Conservation (phyloP, 2,797 vertebrate genomes). For the Brachymystax lenok region DNA sequence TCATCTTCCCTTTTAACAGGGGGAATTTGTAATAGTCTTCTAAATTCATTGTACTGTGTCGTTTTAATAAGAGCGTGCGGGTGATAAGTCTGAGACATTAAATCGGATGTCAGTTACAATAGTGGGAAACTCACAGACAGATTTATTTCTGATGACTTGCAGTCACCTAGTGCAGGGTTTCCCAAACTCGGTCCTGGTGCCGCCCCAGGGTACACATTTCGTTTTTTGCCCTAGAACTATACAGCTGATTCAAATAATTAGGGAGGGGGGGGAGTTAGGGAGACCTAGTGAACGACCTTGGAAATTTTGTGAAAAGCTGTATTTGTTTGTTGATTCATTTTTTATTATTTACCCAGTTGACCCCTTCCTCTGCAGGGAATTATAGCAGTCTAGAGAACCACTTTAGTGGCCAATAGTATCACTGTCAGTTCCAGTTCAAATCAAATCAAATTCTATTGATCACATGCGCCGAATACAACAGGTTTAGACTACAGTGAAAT, state of each 20-base stretch:
- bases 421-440: too few species aligned
- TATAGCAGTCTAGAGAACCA: neutral
- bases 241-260: too few species aligned
- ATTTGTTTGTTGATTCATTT: neutral
- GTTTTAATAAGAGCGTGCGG: conserved; percentile 46
- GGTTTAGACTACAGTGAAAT: too few species aligned
- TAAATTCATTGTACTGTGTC: conserved; percentile 32
- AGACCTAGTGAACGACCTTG: too few species aligned
- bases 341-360: neutral
- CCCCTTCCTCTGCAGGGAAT: neutral
- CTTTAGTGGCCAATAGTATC: too few species aligned
- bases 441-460: too few species aligned
- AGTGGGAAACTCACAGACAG: conserved; percentile 11
- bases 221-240: too few species aligned
- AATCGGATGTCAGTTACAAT: conserved; percentile 30
- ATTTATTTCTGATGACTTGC: neutral
- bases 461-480: too few species aligned
- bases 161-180: too few species aligned
- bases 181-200: too few species aligned
- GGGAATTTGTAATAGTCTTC: conserved; percentile 13
- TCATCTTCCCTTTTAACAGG: conserved; percentile 39
- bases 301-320: neutral
- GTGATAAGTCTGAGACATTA: conserved; percentile 39
- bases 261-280: too few species aligned
- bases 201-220: too few species aligned